phyloP scores from a whole-genome alignment of 2,113 vertebrate species.

The Microcebus ravelobensis region DNA sequence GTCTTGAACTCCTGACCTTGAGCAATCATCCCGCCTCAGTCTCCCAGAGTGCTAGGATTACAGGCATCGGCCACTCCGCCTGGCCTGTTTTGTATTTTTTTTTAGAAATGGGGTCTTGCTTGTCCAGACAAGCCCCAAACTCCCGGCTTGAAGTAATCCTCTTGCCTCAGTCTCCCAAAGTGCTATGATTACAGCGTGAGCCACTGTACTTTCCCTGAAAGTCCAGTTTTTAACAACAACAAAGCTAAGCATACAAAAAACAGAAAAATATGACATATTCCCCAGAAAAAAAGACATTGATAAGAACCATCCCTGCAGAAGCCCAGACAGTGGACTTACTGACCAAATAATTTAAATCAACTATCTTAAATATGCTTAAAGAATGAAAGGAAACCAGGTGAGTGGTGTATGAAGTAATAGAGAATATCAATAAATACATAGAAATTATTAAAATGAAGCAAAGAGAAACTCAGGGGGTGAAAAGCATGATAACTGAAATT shows the following conservation, averaged over 20 bases:
- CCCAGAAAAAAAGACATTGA: neutral
- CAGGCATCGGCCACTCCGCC: no score
- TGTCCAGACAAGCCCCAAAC: no score
- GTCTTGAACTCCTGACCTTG: no score
- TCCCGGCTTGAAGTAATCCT: no score
- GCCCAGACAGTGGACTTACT: neutral
- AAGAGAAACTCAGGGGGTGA: neutral
- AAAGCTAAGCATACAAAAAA: neutral
- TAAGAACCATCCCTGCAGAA: neutral
- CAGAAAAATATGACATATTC: neutral
- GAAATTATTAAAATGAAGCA: neutral
- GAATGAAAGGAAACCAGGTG: neutral
- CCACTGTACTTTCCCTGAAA: no score
- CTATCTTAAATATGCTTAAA: neutral
- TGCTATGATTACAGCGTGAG: no score
- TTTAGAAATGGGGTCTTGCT: no score
- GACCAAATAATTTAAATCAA: neutral
- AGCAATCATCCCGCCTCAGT: no score
- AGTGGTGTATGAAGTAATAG: no score
- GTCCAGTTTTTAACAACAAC: neutral
- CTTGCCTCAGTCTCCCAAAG: no score
- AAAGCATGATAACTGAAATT: neutral
- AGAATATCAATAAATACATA: neutral
- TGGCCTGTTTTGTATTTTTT: no score
- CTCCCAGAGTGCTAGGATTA: no score